These are phyloP conservation scores for Ferdinandea cuprea DNA, from an alignment of 2,888 invertebrate genomes.

Conservation along the genomic window DNA sequence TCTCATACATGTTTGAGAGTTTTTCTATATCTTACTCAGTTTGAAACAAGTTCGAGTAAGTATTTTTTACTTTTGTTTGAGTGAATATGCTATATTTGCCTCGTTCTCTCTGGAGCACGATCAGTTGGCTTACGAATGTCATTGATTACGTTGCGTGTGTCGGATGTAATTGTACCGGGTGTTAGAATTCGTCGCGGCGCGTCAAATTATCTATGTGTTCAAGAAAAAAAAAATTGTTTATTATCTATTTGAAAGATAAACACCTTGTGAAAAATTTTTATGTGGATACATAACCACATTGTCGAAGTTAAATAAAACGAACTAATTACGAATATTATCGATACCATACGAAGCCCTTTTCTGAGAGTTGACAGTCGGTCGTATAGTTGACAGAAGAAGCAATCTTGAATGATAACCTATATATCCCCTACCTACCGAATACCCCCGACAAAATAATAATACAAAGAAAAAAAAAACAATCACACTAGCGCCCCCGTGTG, in stretches of 20 bases:
- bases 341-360: slow-evolving; percentile 29
- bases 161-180: slow-evolving; percentile 45
- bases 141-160: slow-evolving; percentile 62
- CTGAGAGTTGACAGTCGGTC: slow-evolving; percentile 28
- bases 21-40: neutral
- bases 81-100: slow-evolving; percentile 25
- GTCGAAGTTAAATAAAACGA: slow-evolving; percentile 56
- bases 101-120: slow-evolving; percentile 65
- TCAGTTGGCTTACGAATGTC: slow-evolving; percentile 71
- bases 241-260: slow-evolving; percentile 26
- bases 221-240: slow-evolving; percentile 29
- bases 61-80: slow-evolving; percentile 12
- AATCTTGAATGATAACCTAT: slow-evolving; percentile 69
- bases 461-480: slow-evolving; percentile 25
- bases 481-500: slow-evolving; percentile 65
- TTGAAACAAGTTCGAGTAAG: slow-evolving; percentile 10
- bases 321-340: slow-evolving; percentile 52
- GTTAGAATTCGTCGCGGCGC: slow-evolving; percentile 48
- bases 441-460: slow-evolving; percentile 1
- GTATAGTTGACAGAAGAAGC: slow-evolving; percentile 42
- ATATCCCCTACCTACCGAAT: slow-evolving; percentile 44
- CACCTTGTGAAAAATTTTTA: slow-evolving; percentile 28
- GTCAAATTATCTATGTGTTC: slow-evolving; percentile 40
- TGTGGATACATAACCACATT: slow-evolving; percentile 27
- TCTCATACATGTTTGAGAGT: slow-evolving; percentile 61